Percentiles rank a stretch among this genome's conserved stretches.
These are phyloP conservation scores for Amphipoea oculea DNA, from an alignment of 2,888 invertebrate species.

Conservation along the genomic window DNA sequence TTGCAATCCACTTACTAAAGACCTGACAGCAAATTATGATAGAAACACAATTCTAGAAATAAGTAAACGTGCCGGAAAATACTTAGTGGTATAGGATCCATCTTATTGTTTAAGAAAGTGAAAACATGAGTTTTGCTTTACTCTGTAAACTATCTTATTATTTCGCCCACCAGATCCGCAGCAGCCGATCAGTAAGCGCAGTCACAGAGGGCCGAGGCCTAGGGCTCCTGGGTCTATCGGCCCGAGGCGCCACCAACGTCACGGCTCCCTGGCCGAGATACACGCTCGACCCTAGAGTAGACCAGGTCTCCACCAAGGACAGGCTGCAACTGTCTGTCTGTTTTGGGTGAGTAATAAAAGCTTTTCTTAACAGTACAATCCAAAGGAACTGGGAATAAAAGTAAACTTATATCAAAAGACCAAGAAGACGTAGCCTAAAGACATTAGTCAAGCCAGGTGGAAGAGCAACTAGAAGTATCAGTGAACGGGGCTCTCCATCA, in stretches of 20 bases:
- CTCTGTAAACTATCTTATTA: background rate
- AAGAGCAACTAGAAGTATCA: background rate
- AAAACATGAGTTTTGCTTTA: background rate
- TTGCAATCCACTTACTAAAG: too few relatives aligned
- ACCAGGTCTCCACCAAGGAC: slow-evolving; percentile 94
- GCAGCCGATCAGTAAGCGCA: slow-evolving; percentile 92
- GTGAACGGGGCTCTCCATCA: background rate
- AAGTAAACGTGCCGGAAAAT: too few relatives aligned
- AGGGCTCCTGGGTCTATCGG: slow-evolving; percentile 94
- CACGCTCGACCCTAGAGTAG: slow-evolving; percentile 96
- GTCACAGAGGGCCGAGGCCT: slow-evolving; percentile 95
- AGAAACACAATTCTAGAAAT: too few relatives aligned
- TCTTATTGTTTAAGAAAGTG: background rate
- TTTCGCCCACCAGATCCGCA: slow-evolving; percentile 75
- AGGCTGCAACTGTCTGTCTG: slow-evolving; percentile 96
- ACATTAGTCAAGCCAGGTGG: background rate
- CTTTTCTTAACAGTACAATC: background rate
- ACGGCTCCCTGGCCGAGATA: slow-evolving; percentile 97
- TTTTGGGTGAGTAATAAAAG: slow-evolving; percentile 89
- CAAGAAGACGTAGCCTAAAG: background rate
- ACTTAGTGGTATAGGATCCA: too few relatives aligned
- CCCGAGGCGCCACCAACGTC: slow-evolving; percentile 95
- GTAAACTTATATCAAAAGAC: background rate
- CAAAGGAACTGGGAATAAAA: background rate
- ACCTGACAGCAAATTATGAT: too few relatives aligned